These are phyloP conservation scores for Eumaeus atala DNA, from an alignment of 1,140 invertebrate genomes.

Conservation along the genomic window DNA sequence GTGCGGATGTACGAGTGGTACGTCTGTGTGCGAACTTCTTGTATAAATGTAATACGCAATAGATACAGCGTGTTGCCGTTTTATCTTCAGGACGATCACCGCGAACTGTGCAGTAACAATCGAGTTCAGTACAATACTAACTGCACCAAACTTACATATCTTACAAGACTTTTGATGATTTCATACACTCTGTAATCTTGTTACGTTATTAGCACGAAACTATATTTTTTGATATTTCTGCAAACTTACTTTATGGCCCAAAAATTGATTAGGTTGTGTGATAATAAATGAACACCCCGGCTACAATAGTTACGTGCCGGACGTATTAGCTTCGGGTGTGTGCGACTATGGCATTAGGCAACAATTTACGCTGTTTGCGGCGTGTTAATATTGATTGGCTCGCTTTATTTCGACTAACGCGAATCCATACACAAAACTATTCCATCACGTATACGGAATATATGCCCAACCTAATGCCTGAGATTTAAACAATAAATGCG, in stretches of 20 bases:
- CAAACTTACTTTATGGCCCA: not conserved
- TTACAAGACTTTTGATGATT: no score
- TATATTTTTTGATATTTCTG: not conserved
- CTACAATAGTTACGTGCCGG: slow-evolving; percentile 34
- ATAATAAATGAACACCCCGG: slow-evolving; percentile 40
- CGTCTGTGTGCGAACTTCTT: slow-evolving; percentile 47
- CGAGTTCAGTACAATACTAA: no score
- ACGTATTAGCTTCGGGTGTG: slow-evolving; percentile 32
- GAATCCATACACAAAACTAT: slow-evolving; percentile 61
- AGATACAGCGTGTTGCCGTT: slow-evolving; percentile 40
- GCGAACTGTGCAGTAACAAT: no score
- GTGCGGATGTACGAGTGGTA: slow-evolving; percentile 28
- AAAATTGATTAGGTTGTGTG: no score
- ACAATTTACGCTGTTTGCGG: slow-evolving; percentile 74
- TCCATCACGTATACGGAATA: slow-evolving; percentile 26
- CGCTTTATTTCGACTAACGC: slow-evolving; percentile 68
- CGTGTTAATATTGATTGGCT: slow-evolving; percentile 74
- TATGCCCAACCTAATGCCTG: no score
- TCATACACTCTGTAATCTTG: no score
- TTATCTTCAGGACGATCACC: no score
- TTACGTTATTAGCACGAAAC: not conserved
- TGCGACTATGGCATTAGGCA: slow-evolving; percentile 68
- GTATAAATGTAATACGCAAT: slow-evolving; percentile 52
- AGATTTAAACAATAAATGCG: no score
- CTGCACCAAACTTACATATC: no score